phyloP scores from a whole-genome alignment of 53 echinoderm and acorn worm species.

The Stichopus horrens region DNA sequence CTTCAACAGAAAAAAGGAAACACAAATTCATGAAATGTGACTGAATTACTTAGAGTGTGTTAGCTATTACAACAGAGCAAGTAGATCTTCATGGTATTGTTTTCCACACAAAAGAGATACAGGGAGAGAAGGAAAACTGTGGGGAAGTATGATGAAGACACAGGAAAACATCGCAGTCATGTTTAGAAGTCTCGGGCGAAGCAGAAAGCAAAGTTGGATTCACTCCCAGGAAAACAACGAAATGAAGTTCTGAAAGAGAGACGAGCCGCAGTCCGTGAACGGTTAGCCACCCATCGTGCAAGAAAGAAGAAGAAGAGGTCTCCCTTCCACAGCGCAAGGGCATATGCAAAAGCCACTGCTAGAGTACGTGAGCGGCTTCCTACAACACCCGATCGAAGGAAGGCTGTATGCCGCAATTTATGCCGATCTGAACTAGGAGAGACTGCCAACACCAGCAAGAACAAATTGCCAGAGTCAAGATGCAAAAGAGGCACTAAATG shows the following conservation, averaged over 20 bases:
- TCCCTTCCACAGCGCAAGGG: slow-evolving; percentile 16
- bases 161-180: not conserved
- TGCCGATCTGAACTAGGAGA: not conserved
- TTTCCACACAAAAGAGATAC: not conserved
- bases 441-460: not conserved
- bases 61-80: too few species aligned
- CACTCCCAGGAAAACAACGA: not conserved
- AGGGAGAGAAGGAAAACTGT: not conserved
- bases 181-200: not conserved
- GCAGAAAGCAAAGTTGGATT: not conserved
- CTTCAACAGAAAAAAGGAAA: not conserved
- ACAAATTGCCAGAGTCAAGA: not conserved
- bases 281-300: not conserved
- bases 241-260: not conserved
- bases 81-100: too few species aligned
- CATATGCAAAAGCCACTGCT: slow-evolving; percentile 22
- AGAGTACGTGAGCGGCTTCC: slow-evolving; percentile 4
- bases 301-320: not conserved
- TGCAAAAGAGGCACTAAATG: slow-evolving; percentile 29
- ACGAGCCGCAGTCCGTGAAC: not conserved
- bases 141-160: not conserved
- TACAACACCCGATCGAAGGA: slow-evolving; percentile 8
- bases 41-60: too few species aligned
- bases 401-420: not conserved
- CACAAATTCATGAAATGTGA: not conserved